Percentiles rank a stretch among this genome's conserved stretches.
Evolutionary conservation across 2,888 invertebrate species (phyloP).

Genomic region (Nephrotoma flavescens): DNA sequence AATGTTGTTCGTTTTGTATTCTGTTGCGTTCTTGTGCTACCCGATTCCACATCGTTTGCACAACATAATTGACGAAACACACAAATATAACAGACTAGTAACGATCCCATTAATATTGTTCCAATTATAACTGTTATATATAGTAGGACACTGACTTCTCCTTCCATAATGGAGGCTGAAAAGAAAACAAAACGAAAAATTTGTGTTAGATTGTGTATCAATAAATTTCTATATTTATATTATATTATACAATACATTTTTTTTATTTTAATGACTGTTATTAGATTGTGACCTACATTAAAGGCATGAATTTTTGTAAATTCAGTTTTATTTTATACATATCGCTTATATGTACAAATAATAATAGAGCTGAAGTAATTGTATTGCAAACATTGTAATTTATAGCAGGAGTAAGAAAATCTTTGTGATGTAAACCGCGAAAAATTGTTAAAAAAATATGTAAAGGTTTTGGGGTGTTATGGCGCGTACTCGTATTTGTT

Average conservation of each 20-base stretch:
- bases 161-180: constrained; percentile 26
- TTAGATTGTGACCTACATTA: no score
- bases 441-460: no score
- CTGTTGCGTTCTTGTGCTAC: constrained; percentile 12
- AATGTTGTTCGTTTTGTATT: constrained; percentile 11
- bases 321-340: no score
- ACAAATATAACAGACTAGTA: constrained; percentile 51
- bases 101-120: constrained; percentile 41
- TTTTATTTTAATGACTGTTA: not conserved
- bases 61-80: constrained; percentile 49
- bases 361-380: no score
- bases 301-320: no score
- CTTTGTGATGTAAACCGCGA: no score
- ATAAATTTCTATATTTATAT: not conserved
- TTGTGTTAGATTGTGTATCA: not conserved
- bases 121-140: constrained; percentile 44
- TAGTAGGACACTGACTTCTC: constrained; percentile 41
- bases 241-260: not conserved
- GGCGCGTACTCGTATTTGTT: no score
- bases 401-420: no score
- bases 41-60: constrained; percentile 31
- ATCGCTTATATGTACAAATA: no score
- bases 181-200: not conserved
- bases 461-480: no score
- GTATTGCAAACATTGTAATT: no score